Conservation (phyloP, 2,888 invertebrate genomes). For the Atrina japonica region DNA sequence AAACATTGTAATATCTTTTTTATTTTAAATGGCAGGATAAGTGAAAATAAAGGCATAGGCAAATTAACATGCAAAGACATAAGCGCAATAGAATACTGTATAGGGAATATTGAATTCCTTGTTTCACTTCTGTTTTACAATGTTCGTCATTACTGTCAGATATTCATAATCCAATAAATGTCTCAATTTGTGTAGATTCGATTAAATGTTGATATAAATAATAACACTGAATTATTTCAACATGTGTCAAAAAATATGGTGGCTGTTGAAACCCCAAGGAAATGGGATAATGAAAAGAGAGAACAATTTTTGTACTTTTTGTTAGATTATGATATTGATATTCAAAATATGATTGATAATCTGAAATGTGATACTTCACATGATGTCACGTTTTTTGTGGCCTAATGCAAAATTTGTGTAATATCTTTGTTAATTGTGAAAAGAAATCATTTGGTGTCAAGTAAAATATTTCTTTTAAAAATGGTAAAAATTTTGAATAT, state of each 20-base stretch:
- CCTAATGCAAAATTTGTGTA: not conserved
- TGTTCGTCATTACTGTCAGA: too few species aligned
- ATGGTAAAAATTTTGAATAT: not conserved
- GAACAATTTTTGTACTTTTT: not conserved
- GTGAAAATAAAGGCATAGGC: too few species aligned
- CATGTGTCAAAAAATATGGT: not conserved
- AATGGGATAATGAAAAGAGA: slow-evolving; percentile 11
- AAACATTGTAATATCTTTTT: too few species aligned
- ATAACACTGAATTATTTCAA: too few species aligned
- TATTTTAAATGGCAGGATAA: too few species aligned
- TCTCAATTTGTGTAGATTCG: too few species aligned
- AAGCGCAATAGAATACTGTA: too few species aligned
- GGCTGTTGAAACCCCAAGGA: not conserved
- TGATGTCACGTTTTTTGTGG: not conserved
- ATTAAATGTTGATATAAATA: too few species aligned
- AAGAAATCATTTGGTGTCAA: slow-evolving; percentile 17
- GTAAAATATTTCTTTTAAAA: not conserved
- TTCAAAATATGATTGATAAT: not conserved
- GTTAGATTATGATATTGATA: not conserved
- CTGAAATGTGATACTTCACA: not conserved
- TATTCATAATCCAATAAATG: too few species aligned
- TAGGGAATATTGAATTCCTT: too few species aligned
- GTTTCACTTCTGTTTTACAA: too few species aligned
- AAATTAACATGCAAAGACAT: too few species aligned
- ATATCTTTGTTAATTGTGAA: slow-evolving; percentile 12